A percentile compares a stretch with the other conserved stretches of the same genome.
Conservation (phyloP, 2,113 vertebrate species). For the Pachycephala philippinensis region DNA sequence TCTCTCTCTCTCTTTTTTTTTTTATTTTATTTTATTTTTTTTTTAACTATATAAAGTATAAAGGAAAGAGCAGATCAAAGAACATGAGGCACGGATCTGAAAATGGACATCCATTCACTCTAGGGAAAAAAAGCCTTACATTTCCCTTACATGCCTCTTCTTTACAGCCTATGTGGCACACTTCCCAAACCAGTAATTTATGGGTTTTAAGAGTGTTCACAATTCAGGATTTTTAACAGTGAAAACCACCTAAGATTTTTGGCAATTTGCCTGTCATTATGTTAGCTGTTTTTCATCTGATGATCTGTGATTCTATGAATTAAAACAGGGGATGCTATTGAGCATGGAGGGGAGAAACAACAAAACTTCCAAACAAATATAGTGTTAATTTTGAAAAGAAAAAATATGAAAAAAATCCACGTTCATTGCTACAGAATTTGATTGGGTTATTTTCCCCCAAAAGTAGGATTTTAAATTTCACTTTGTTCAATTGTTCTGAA, state of each 20-base stretch:
- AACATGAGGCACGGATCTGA: neutral
- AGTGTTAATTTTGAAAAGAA: neutral
- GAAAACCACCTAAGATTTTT: neutral
- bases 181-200: neutral
- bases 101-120: neutral
- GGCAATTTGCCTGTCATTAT: neutral
- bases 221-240: neutral
- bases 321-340: neutral
- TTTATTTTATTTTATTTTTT: no score
- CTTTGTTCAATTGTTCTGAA: neutral
- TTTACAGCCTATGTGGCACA: neutral
- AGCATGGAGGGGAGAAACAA: neutral
- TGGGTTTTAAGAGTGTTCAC: neutral
- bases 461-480: neutral
- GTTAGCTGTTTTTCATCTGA: neutral
- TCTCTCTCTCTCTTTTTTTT: no score
- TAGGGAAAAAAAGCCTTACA: neutral
- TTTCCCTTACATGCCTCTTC: neutral
- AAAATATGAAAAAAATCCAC: neutral
- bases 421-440: neutral
- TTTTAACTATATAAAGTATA: neutral
- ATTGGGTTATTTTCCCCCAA: fast-evolving
- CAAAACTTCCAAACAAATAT: neutral
- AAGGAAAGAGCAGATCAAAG: neutral
- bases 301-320: neutral